These are phyloP conservation scores for Sycophaga agraensis DNA, from an alignment of 1,140 invertebrate species.

Conservation along the genomic window DNA sequence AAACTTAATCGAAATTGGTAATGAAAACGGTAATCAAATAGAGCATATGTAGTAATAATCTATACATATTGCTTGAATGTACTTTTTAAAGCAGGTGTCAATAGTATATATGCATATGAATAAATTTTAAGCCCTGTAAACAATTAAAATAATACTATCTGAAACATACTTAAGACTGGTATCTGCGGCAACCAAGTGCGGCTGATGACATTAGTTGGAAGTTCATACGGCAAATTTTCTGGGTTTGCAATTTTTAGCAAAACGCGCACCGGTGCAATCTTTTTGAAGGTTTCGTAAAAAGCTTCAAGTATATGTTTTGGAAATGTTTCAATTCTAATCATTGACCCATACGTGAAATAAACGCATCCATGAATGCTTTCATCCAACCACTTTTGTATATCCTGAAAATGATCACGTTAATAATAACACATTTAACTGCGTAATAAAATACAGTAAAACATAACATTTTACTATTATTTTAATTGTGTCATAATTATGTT, in stretches of 20 bases:
- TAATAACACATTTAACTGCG: no score
- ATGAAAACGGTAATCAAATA: constrained; percentile 30
- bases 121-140: no score
- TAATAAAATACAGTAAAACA: no score
- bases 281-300: constrained; percentile 40
- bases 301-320: constrained; percentile 34
- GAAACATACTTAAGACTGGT: constrained; percentile 45
- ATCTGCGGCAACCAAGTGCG: constrained; percentile 68
- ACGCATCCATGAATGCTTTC: constrained; percentile 69
- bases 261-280: constrained; percentile 40
- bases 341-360: constrained; percentile 73
- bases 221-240: constrained; percentile 43
- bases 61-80: constrained; percentile 25
- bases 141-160: neutral
- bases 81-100: neutral
- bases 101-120: constrained; percentile 4
- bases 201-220: constrained; percentile 64
- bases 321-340: constrained; percentile 65
- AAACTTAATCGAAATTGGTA: no score
- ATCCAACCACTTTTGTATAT: constrained; percentile 67
- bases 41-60: no score
- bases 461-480: no score
- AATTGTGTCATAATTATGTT: no score
- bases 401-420: no score
- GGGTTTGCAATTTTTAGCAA: constrained; percentile 43